phyloP scores from a whole-genome alignment of 2,113 vertebrate species.

The Oplegnathus fasciatus region DNA sequence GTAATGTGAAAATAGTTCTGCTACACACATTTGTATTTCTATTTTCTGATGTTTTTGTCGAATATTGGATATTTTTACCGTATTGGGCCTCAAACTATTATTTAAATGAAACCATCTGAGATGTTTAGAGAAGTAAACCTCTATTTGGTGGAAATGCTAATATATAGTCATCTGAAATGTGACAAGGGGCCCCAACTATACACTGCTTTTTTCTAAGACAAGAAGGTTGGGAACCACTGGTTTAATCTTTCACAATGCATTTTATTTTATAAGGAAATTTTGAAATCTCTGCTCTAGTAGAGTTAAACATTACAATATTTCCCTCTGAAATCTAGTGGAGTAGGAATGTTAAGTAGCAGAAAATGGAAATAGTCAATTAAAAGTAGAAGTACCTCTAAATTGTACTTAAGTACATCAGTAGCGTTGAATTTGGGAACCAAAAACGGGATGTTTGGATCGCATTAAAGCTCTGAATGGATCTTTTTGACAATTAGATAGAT shows the following conservation, averaged over 20 bases:
- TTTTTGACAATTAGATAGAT: slow-evolving; percentile 61
- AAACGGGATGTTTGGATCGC: not conserved
- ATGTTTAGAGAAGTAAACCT: not conserved
- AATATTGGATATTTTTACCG: not conserved
- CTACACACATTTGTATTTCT: too few relatives aligned
- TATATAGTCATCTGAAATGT: too few relatives aligned
- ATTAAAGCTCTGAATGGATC: slow-evolving; percentile 28
- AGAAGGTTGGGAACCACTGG: too few relatives aligned
- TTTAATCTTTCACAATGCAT: not conserved
- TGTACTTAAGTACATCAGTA: not conserved
- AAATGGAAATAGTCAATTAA: not conserved
- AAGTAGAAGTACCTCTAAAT: not conserved
- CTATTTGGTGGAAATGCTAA: not conserved
- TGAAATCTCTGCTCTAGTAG: too few relatives aligned
- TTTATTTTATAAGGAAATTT: not conserved
- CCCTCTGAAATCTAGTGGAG: not conserved
- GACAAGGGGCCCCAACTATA: not conserved
- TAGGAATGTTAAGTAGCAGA: not conserved
- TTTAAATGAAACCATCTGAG: not conserved
- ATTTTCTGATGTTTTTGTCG: too few relatives aligned
- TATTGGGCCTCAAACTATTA: not conserved
- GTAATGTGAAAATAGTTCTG: too few relatives aligned
- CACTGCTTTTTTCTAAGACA: too few relatives aligned
- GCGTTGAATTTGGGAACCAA: not conserved
- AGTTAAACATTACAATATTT: not conserved